Base-by-base conservation (phyloP, 2,888 invertebrate species). In the Ornithoptera priamus region DNA sequence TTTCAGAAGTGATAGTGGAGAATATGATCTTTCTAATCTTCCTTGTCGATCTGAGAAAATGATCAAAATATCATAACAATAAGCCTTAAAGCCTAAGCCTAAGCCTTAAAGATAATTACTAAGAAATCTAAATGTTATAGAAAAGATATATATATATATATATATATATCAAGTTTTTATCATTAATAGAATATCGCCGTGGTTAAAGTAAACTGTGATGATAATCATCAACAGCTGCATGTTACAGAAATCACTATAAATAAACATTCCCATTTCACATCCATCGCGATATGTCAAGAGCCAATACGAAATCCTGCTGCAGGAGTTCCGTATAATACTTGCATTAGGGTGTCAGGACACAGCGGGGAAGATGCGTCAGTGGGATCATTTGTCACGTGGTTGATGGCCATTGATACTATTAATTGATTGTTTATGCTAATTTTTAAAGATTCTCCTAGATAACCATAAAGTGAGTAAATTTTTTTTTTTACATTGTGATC, bases 301-400 rank as follows among this genome's bases (percentile, higher is more conserved):
- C 7, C 30, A 59, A 39, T 46, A 68, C 24, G 42, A 5, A 58
- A 58, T 65, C 65, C 56, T 60, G 30, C 46, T 20, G n/a, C 3
- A 24, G 65, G 59, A 69, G 66, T 73, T 69, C 66, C 66, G 80
- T 72, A 82, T 81, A 82, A 82, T 80, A 78, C 75, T 78, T 78
- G 81, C 80, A 81, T 83, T 81, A 80, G 77, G 66, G 64, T 22
- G 69, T 65, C 71, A 69, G 65, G 50, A 72, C 68, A 69, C 71
- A 68, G 69, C 62, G 70, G 65, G 71, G 58, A 63, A 66, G 62
- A 46, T 69, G 72, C 72, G 76, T 74, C 77, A 72, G 53, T 73
- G 39, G 65, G 65, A 67, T 77, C 78, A 76, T 80, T 80, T 78
- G 77, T 79, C 77, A 80, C 57, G 8, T 18, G 36, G 22, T 56